Percentiles rank a stretch among this genome's conserved stretches.
Conservation (phyloP, 2,797 vertebrate genomes). For the Leptoclinus maculatus region DNA sequence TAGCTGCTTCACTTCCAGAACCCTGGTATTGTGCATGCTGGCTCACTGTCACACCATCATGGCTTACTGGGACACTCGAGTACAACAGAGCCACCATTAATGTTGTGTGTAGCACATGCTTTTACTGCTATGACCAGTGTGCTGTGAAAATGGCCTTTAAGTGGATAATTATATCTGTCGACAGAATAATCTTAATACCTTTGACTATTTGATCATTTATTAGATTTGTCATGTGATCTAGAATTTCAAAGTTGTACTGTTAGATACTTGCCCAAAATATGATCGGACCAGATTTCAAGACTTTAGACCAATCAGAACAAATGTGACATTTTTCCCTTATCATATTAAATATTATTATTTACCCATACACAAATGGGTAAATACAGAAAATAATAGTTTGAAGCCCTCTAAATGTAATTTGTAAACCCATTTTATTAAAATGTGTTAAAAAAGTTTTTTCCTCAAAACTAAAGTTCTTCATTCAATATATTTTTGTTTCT, state of each 20-base stretch:
- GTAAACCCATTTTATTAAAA: neutral
- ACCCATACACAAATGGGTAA: neutral
- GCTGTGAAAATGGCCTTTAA: no score
- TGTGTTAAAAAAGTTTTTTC: neutral
- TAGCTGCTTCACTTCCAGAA: neutral
- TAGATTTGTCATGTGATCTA: neutral
- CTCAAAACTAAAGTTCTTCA: neutral
- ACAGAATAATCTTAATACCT: neutral
- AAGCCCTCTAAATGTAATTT: neutral
- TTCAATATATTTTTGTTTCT: neutral
- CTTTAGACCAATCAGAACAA: neutral
- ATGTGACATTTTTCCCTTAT: neutral
- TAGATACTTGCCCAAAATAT: neutral
- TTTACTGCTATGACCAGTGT: neutral
- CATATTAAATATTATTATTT: neutral
- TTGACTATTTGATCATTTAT: neutral
- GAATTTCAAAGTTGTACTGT: neutral
- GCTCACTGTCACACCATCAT: neutral
- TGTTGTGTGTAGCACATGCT: neutral
- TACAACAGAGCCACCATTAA: neutral
- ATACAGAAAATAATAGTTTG: neutral
- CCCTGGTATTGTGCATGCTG: neutral
- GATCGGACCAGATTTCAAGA: neutral
- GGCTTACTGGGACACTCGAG: no score
- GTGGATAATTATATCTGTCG: no score